Percentiles rank a stretch among this genome's conserved stretches.
Evolutionary conservation across 1,140 invertebrate genomes (phyloP).

Genomic region (Diachasmimorpha longicaudata): DNA sequence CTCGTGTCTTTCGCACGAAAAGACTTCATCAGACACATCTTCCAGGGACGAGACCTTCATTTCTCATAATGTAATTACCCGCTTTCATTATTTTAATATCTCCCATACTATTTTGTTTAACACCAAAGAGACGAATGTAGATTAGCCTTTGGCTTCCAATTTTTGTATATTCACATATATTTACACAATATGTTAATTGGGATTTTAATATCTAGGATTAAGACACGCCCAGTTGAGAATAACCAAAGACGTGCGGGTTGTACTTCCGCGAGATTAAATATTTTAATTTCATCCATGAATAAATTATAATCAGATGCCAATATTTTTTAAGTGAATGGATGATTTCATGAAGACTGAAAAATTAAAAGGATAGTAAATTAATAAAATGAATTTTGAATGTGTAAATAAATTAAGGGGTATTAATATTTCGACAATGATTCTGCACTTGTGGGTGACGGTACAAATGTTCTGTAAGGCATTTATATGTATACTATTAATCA

Average conservation of each 20-base stretch:
- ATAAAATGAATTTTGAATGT: background rate
- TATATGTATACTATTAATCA: background rate
- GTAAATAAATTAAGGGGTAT: background rate
- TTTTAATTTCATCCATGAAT: conserved; percentile 1
- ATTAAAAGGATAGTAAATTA: background rate
- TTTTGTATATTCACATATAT: background rate
- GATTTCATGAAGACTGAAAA: background rate
- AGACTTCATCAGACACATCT: conserved; percentile 33
- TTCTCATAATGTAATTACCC: background rate
- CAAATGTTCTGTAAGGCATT: background rate
- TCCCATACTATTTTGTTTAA: conserved; percentile 4
- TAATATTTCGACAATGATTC: background rate
- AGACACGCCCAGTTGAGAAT: background rate
- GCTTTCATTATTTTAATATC: background rate
- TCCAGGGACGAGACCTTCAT: conserved; percentile 30
- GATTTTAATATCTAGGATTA: background rate
- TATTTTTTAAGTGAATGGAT: background rate
- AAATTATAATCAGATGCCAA: background rate
- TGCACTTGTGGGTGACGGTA: background rate
- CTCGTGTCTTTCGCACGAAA: conserved; percentile 37
- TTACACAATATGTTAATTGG: background rate
- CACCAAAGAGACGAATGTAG: conserved; percentile 19
- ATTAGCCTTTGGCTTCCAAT: background rate
- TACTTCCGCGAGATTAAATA: background rate
- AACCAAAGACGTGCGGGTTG: conserved; percentile 3